phyloP scores from a whole-genome alignment of 2,888 invertebrate species.

The Eilema depressum region DNA sequence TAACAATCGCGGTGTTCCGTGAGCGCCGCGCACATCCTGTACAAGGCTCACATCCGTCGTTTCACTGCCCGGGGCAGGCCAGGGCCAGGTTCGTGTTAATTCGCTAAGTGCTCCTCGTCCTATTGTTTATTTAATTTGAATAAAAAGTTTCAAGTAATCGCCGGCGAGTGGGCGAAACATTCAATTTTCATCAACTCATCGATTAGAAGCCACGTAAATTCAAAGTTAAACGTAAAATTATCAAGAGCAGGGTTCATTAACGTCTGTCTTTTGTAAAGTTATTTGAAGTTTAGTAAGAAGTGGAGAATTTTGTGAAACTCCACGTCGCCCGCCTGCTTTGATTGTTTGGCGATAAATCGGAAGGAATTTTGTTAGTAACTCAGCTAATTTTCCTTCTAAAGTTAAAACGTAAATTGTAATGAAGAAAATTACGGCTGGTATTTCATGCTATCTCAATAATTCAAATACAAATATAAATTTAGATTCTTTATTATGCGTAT shows the following conservation, averaged over 20 bases:
- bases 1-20: conserved; percentile 30
- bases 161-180: conserved; percentile 47
- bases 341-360: conserved; percentile 74
- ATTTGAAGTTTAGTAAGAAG: conserved; percentile 55
- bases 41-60: conserved; percentile 37
- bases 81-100: conserved; percentile 28
- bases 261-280: conserved; percentile 70
- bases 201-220: conserved; percentile 65
- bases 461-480: not conserved
- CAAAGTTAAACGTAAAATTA: conserved; percentile 70
- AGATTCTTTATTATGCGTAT: not conserved
- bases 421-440: conserved; percentile 58
- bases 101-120: conserved; percentile 29
- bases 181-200: conserved; percentile 57
- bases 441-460: conserved; percentile 32
- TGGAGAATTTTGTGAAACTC: conserved; percentile 56
- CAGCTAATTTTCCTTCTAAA: conserved; percentile 62
- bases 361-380: conserved; percentile 62
- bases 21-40: conserved; percentile 37
- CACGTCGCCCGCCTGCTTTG: conserved; percentile 54
- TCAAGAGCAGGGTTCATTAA: conserved; percentile 73
- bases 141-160: conserved; percentile 26
- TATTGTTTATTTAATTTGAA: conserved; percentile 40
- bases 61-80: conserved; percentile 29
- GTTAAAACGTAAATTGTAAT: conserved; percentile 65